Conservation (phyloP, 1,140 invertebrate genomes). For the Penaeus vannamei region DNA sequence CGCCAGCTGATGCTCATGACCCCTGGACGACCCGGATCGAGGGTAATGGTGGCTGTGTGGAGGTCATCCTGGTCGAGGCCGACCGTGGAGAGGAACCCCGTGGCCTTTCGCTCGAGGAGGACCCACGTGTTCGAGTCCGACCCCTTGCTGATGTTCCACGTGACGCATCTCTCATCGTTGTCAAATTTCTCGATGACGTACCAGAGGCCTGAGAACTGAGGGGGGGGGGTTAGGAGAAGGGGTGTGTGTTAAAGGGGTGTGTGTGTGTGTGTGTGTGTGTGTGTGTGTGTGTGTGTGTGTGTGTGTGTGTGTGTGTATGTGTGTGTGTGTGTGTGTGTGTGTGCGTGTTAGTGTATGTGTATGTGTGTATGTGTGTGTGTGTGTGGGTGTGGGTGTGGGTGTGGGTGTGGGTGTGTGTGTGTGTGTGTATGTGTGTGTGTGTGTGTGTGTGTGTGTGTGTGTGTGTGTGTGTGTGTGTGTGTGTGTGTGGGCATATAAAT, state of each 20-base stretch:
- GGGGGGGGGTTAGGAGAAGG: no score
- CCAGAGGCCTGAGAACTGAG: slow-evolving; percentile 84
- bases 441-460: no score
- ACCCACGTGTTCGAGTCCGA: slow-evolving; percentile 77
- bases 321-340: no score
- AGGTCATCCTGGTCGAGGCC: slow-evolving; percentile 71
- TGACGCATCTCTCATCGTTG: slow-evolving; percentile 83
- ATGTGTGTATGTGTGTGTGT: no score
- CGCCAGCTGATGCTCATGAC: slow-evolving; percentile 83
- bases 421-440: no score
- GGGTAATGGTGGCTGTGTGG: slow-evolving; percentile 80
- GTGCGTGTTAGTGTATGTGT: neutral
- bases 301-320: no score
- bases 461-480: no score
- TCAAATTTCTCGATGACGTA: slow-evolving; percentile 89
- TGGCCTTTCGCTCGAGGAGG: slow-evolving; percentile 82
- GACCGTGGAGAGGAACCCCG: slow-evolving; percentile 72
- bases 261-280: neutral
- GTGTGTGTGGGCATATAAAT: no score
- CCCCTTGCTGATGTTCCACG: slow-evolving; percentile 81
- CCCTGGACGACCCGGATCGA: slow-evolving; percentile 78
- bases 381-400: no score
- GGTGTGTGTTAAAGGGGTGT: no score
- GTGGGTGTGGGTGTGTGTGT: no score
- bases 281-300: no score